These are phyloP conservation scores for Porites evermanni DNA, from an alignment of 92 coral and sea anemone species.

Conservation along the genomic window DNA sequence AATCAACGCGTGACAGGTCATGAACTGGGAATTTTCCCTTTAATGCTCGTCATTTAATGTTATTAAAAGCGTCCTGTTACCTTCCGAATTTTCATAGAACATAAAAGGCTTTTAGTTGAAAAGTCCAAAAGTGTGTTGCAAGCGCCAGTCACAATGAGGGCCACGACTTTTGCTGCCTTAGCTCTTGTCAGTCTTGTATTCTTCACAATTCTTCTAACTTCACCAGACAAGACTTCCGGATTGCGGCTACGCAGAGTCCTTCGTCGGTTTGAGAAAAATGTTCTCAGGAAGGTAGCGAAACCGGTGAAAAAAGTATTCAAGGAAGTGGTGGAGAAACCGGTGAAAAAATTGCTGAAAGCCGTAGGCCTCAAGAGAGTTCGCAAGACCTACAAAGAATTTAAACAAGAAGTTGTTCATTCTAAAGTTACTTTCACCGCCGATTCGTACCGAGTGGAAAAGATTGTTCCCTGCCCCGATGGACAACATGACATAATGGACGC, in stretches of 20 bases:
- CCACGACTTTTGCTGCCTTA: neutral
- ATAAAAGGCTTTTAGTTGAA: too few species aligned
- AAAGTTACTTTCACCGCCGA: slow-evolving; percentile 70
- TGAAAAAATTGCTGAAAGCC: slow-evolving; percentile 54
- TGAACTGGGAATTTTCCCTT: too few species aligned
- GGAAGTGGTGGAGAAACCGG: slow-evolving; percentile 58
- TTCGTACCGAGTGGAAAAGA: slow-evolving; percentile 68
- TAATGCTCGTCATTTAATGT: too few species aligned
- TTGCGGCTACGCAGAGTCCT: slow-evolving; percentile 35
- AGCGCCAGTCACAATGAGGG: slow-evolving; percentile 10
- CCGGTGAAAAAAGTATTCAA: slow-evolving; percentile 67
- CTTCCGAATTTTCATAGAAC: too few species aligned
- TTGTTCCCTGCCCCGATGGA: slow-evolving; percentile 71
- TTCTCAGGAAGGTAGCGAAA: slow-evolving; percentile 48
- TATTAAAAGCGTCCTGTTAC: too few species aligned
- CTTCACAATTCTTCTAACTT: slow-evolving; percentile 16
- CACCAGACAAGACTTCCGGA: slow-evolving; percentile 30
- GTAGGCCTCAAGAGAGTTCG: slow-evolving; percentile 68
- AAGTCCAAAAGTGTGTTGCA: too few species aligned
- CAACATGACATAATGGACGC: slow-evolving; percentile 78
- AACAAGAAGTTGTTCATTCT: slow-evolving; percentile 62
- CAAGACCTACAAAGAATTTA: slow-evolving; percentile 64
- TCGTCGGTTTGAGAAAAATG: slow-evolving; percentile 49
- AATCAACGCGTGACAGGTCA: too few species aligned
- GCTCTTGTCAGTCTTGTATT: neutral